phyloP scores from a whole-genome alignment of 2,797 vertebrate genomes.

The Artibeus lituratus region DNA sequence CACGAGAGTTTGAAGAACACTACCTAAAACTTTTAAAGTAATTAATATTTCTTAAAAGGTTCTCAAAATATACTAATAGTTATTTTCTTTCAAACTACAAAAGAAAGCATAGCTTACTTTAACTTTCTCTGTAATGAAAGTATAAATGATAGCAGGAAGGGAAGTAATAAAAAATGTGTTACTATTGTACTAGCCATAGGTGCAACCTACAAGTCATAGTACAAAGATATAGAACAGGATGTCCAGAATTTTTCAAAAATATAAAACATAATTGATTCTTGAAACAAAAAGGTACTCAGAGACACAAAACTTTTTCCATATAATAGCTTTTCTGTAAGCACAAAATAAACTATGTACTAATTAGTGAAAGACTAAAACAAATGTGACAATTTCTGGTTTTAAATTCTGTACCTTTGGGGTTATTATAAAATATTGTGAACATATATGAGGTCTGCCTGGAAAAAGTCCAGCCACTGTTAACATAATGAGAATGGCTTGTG shows the following conservation, averaged over 20 bases:
- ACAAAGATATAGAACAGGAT: not conserved
- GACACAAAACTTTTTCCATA: not conserved
- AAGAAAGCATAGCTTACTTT: not conserved
- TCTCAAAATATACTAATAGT: not conserved
- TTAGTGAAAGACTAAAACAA: not conserved
- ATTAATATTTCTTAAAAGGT: not conserved
- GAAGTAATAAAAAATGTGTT: not conserved
- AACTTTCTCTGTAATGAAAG: not conserved
- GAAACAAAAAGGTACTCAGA: constrained; percentile 20
- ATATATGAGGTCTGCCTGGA: not conserved
- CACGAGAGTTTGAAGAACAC: not conserved
- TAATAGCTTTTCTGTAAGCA: not conserved
- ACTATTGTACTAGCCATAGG: not conserved
- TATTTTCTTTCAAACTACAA: constrained; percentile 20
- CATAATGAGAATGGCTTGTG: not conserved
- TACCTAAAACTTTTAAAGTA: not conserved
- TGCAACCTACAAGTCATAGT: not conserved
- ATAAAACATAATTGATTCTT: not conserved
- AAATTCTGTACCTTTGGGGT: not conserved
- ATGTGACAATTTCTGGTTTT: not conserved
- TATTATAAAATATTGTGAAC: constrained; percentile 1
- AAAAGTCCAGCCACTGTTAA: not conserved
- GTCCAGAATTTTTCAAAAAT: not conserved
- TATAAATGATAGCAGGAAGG: not conserved
- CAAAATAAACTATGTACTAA: not conserved